Percentiles rank a stretch among this genome's conserved stretches.
phyloP scores from a whole-genome alignment of 2,113 vertebrate species.

The Triplophysa dalaica region DNA sequence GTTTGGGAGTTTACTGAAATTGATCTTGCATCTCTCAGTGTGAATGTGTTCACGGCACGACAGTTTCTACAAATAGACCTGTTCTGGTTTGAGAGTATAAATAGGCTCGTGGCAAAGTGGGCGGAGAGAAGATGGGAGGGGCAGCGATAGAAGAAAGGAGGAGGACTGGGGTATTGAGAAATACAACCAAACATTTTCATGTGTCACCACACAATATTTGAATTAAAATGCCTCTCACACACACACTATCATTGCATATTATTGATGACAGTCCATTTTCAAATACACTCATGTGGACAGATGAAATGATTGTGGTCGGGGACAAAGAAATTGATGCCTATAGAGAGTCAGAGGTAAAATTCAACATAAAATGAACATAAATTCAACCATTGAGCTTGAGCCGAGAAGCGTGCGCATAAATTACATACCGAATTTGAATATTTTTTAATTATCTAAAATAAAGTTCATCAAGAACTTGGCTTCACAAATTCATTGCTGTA shows the following conservation, averaged over 20 bases:
- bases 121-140: slow-evolving; percentile 19
- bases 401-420: too few species aligned
- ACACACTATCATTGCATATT: neutral
- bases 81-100: slow-evolving; percentile 46
- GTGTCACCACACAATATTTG: neutral
- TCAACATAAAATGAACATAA: too few species aligned
- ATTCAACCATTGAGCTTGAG: neutral
- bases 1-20: neutral
- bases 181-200: slow-evolving; percentile 41
- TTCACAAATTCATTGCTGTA: too few species aligned
- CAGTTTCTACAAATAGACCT: slow-evolving; percentile 50
- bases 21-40: neutral
- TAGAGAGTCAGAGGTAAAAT: neutral
- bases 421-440: too few species aligned
- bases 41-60: slow-evolving; percentile 12
- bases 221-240: neutral
- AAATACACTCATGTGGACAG: slow-evolving; percentile 3
- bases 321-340: neutral
- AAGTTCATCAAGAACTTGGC: too few species aligned
- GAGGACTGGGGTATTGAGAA: slow-evolving; percentile 23
- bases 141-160: slow-evolving; percentile 32
- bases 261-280: neutral
- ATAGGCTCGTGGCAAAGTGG: slow-evolving; percentile 42
- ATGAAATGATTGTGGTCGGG: slow-evolving; percentile 8
- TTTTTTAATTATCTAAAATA: too few species aligned